Conservation (phyloP, 2,113 vertebrate genomes). For the Loxodonta africana region DNA sequence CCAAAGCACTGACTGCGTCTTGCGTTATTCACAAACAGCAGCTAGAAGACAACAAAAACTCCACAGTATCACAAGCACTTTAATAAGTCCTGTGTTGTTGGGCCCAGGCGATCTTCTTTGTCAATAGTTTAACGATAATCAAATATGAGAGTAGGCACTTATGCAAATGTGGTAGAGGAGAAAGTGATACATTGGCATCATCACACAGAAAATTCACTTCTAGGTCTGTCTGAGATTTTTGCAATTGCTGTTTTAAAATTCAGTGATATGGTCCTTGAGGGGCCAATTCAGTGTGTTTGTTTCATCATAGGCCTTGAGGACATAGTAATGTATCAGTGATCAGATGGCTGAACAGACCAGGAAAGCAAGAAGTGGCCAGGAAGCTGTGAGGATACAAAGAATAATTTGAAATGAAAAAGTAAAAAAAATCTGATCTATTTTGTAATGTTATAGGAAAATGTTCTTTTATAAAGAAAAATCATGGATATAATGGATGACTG, state of each 20-base stretch:
- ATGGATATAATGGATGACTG: background rate
- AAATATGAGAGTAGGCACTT: background rate
- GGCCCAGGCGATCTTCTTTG: background rate
- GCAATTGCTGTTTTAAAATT: background rate
- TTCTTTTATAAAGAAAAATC: slow-evolving; percentile 15
- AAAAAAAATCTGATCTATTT: background rate
- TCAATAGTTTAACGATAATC: background rate
- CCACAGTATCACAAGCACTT: background rate
- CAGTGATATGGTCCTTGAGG: background rate
- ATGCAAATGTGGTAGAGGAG: background rate
- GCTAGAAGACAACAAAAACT: slow-evolving; percentile 28
- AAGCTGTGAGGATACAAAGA: background rate
- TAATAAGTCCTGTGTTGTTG: background rate
- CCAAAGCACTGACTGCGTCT: background rate
- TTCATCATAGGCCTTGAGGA: background rate
- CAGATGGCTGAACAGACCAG: background rate
- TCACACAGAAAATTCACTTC: background rate
- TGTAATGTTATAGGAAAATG: background rate
- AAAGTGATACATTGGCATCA: background rate
- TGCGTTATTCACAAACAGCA: background rate
- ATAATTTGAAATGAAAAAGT: background rate
- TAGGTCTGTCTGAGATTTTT: background rate
- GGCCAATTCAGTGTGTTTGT: background rate
- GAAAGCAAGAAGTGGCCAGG: background rate
- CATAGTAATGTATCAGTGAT: background rate